phyloP scores from a whole-genome alignment of 2,113 vertebrate species.

The Mohoua ochrocephala region DNA sequence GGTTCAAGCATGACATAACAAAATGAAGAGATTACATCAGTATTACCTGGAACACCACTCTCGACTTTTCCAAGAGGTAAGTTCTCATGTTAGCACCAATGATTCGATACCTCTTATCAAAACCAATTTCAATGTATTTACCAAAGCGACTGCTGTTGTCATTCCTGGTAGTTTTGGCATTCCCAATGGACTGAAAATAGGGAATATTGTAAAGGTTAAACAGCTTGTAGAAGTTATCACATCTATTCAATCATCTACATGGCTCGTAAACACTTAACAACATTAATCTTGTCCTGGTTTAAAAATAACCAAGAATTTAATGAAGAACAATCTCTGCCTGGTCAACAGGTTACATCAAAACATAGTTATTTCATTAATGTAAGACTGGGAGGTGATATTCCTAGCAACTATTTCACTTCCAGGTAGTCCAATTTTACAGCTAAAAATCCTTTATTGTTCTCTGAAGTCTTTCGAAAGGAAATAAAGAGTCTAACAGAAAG shows the following conservation, averaged over 20 bases:
- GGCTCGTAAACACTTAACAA: neutral
- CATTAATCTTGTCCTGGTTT: neutral
- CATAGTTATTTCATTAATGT: neutral
- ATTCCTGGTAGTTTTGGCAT: constrained; percentile 97
- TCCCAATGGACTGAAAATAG: constrained; percentile 88
- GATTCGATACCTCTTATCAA: constrained; percentile 90
- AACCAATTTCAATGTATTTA: constrained; percentile 98
- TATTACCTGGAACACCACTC: constrained; percentile 97
- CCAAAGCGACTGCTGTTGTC: constrained; percentile 99
- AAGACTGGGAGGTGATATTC: neutral
- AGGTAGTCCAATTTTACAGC: neutral
- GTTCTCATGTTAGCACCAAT: constrained; percentile 99
- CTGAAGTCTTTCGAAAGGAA: neutral
- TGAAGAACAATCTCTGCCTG: neutral
- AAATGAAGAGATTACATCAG: neutral
- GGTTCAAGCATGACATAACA: neutral
- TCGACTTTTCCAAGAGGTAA: constrained; percentile 95
- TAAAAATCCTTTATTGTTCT: neutral
- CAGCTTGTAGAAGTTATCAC: neutral
- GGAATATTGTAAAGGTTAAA: neutral
- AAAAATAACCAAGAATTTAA: neutral
- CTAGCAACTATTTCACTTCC: neutral
- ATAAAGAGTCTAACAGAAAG: neutral
- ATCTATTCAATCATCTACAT: neutral
- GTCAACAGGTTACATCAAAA: neutral